These are phyloP conservation scores for Microcebus jonahi DNA, from an alignment of 2,113 vertebrate species.

Conservation along the genomic window DNA sequence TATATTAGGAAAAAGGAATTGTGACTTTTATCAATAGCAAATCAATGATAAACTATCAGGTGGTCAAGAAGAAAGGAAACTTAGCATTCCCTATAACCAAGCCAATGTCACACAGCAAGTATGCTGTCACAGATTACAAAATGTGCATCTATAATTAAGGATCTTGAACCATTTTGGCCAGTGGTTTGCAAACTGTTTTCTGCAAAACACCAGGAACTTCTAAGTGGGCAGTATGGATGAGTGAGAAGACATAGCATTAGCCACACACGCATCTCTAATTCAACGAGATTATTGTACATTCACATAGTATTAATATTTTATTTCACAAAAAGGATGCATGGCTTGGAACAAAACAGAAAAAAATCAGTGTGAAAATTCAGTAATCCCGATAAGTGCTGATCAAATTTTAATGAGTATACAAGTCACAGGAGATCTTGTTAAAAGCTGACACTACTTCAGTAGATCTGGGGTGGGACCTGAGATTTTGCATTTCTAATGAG, in stretches of 20 bases:
- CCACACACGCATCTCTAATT: not conserved
- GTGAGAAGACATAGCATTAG: not conserved
- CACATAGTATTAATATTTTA: not conserved
- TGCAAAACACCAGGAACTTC: not conserved
- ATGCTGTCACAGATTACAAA: not conserved
- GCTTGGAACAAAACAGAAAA: not conserved
- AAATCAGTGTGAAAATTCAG: not conserved
- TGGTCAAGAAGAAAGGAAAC: not conserved
- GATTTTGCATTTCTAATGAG: not conserved
- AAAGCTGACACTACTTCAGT: not conserved
- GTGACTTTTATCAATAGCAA: not conserved
- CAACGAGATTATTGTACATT: not conserved
- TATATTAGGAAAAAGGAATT: not conserved
- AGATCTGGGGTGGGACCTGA: not conserved
- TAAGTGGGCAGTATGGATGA: not conserved
- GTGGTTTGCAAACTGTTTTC: not conserved
- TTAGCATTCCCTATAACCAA: not conserved
- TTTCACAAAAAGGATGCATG: not conserved
- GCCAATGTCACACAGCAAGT: not conserved
- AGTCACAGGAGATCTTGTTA: not conserved
- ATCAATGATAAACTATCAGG: not conserved
- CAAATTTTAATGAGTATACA: not conserved
- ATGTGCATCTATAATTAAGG: not conserved
- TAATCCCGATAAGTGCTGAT: not conserved
- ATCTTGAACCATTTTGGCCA: not conserved